A percentile compares a stretch with the other conserved stretches of the same genome.
phyloP scores from a whole-genome alignment of 2,113 vertebrate species.

The Datnioides undecimradiatus region DNA sequence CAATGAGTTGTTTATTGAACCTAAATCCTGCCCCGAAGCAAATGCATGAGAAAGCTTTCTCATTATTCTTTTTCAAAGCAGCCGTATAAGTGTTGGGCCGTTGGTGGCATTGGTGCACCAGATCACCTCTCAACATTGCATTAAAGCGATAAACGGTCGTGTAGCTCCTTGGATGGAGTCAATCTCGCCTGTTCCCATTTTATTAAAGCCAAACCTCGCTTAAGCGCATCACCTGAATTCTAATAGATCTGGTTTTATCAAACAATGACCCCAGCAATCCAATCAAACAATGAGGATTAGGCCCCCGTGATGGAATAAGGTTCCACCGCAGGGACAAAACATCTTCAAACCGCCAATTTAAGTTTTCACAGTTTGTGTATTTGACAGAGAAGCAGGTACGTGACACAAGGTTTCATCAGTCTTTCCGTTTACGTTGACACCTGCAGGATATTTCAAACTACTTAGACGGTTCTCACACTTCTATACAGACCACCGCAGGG shows the following conservation, averaged over 20 bases:
- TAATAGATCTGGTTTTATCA: conserved; percentile 1
- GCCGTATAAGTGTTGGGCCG: not conserved
- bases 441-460: conserved; percentile 49
- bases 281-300: conserved; percentile 20
- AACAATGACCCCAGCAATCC: not conserved
- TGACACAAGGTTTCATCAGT: conserved; percentile 13
- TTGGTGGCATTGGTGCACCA: not conserved
- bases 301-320: not conserved
- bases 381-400: not conserved
- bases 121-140: not conserved
- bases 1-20: too few relatives aligned
- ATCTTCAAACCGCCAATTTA: not conserved
- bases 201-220: not conserved
- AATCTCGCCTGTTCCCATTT: not conserved
- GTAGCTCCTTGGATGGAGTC: conserved; percentile 13
- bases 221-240: not conserved
- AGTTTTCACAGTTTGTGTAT: not conserved
- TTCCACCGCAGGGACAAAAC: not conserved
- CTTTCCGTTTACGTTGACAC: conserved; percentile 38
- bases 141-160: not conserved
- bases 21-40: too few relatives aligned
- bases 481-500: conserved; percentile 21
- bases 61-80: not conserved
- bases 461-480: conserved; percentile 42
- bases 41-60: not conserved